Conservation (phyloP, 92 coral and sea anemone genomes). For the Epizoanthus stellaris region DNA sequence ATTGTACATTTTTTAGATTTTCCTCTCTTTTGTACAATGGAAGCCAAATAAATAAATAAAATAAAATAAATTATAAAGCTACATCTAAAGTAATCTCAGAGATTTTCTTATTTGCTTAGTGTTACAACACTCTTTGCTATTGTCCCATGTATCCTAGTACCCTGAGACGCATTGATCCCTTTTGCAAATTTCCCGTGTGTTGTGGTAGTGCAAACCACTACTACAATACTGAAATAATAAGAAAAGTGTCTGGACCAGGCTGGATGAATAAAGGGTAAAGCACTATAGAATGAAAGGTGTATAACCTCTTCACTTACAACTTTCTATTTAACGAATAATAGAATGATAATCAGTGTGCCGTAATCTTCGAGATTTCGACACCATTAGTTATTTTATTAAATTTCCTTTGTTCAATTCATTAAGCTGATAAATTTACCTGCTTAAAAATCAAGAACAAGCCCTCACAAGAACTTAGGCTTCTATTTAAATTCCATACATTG, state of each 20-base stretch:
- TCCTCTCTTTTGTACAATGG: too few species aligned
- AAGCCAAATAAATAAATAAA: too few species aligned
- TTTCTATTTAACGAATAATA: neutral
- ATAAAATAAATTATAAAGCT: too few species aligned
- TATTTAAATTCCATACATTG: slow-evolving; percentile 21
- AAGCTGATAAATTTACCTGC: slow-evolving; percentile 9
- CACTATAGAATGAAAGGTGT: neutral
- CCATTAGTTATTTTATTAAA: slow-evolving; percentile 10
- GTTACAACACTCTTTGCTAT: too few species aligned
- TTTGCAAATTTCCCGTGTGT: too few species aligned
- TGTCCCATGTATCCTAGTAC: too few species aligned
- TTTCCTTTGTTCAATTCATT: slow-evolving; percentile 25
- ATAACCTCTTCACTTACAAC: neutral
- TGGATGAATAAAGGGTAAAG: neutral
- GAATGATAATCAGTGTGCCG: neutral
- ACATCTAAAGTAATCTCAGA: too few species aligned
- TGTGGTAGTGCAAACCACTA: too few species aligned
- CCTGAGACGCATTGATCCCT: too few species aligned
- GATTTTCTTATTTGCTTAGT: too few species aligned
- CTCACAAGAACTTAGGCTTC: slow-evolving; percentile 5
- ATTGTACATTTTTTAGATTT: too few species aligned
- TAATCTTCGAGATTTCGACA: slow-evolving; percentile 14
- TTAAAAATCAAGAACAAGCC: slow-evolving; percentile 35
- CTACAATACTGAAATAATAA: neutral
- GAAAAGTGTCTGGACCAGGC: slow-evolving; percentile 13